These are phyloP conservation scores for Cistogaster globosa DNA, from an alignment of 2,888 invertebrate species.

Conservation along the genomic window DNA sequence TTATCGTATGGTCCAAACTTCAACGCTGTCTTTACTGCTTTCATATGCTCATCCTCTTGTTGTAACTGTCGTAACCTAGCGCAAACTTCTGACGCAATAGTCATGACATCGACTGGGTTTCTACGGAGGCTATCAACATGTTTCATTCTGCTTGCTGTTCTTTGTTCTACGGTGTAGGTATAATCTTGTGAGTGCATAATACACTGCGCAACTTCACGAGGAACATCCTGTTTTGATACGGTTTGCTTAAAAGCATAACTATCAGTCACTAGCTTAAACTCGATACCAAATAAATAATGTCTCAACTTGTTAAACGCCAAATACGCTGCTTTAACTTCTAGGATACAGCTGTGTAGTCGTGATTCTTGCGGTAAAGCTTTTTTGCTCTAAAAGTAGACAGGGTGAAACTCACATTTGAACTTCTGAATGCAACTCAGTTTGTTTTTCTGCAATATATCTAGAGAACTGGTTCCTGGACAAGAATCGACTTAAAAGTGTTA, in stretches of 20 bases:
- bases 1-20: neutral
- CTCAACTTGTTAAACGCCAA: conserved; percentile 73
- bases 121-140: conserved; percentile 73
- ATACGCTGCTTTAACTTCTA: too few relatives aligned
- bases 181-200: conserved; percentile 72
- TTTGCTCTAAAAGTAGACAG: too few relatives aligned
- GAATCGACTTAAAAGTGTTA: too few relatives aligned
- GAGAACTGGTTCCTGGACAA: too few relatives aligned
- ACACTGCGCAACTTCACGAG: conserved; percentile 71
- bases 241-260: conserved; percentile 69
- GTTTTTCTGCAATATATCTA: too few relatives aligned
- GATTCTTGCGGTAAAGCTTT: too few relatives aligned
- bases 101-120: conserved; percentile 6
- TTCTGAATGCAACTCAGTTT: too few relatives aligned
- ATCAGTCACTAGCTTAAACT: conserved; percentile 65
- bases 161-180: conserved; percentile 70
- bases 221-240: conserved; percentile 64
- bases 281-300: conserved; percentile 72
- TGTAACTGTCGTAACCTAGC: neutral
- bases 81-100: neutral
- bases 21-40: neutral
- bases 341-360: too few relatives aligned
- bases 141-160: conserved; percentile 69
- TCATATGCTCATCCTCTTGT: neutral
- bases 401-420: too few relatives aligned